Conservation (phyloP, 1,140 invertebrate species). For the Papilio machaon region DNA sequence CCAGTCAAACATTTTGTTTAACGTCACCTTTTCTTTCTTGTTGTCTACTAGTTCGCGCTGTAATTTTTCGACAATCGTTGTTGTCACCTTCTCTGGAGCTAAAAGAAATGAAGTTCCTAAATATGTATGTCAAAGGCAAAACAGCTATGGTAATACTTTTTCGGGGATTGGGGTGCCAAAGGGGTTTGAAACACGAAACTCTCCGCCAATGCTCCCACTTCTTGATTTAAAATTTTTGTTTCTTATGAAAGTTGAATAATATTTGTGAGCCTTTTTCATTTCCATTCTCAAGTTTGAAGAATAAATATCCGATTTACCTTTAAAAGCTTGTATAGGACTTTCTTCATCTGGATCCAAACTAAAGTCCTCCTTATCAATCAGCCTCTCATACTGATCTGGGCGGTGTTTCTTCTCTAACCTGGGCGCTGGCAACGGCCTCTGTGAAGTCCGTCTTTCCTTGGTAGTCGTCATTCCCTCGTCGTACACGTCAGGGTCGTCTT, state of each 20-base stretch:
- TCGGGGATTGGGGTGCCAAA: no score
- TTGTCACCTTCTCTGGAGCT: constrained; percentile 28
- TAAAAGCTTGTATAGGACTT: constrained; percentile 34
- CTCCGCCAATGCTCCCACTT: neutral
- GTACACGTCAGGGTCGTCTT: constrained; percentile 26
- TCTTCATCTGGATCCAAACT: constrained; percentile 33
- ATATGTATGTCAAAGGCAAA: neutral
- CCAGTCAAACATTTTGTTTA: constrained; percentile 38
- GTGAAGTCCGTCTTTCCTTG: neutral
- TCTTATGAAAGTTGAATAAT: no score
- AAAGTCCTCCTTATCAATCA: constrained; percentile 32
- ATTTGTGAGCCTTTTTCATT: neutral
- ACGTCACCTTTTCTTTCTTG: constrained; percentile 9
- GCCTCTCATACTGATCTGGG: constrained; percentile 28
- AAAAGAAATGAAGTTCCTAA: neutral
- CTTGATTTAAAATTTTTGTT: neutral
- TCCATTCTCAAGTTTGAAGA: no score
- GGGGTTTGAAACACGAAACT: no score
- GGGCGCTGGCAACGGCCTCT: neutral
- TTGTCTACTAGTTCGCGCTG: constrained; percentile 24
- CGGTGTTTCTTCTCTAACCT: constrained; percentile 31
- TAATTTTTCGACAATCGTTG: constrained; percentile 22
- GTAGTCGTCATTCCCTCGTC: neutral
- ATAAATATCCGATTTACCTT: constrained; percentile 14
- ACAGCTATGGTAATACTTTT: no score